A percentile compares a stretch with the other conserved stretches of the same genome.
Conservation (phyloP, 2,113 vertebrate genomes). For the Melanerpes formicivorus region DNA sequence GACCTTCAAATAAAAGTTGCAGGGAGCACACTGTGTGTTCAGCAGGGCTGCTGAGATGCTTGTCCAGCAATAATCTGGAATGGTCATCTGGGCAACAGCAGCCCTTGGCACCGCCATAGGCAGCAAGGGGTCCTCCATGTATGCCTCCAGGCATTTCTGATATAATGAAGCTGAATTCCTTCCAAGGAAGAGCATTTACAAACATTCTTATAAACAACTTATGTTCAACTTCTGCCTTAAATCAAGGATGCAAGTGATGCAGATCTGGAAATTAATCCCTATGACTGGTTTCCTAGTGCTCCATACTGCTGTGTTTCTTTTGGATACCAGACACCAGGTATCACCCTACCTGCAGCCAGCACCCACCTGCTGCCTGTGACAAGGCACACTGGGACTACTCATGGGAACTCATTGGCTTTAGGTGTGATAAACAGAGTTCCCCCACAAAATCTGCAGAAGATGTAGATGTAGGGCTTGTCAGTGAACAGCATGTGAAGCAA, state of each 20-base stretch:
- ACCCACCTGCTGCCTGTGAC: background rate
- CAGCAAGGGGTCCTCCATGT: background rate
- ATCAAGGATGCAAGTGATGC: background rate
- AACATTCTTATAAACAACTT: background rate
- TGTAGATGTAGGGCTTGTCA: background rate
- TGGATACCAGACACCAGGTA: background rate
- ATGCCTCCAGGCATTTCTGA: too few relatives aligned
- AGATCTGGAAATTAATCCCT: background rate
- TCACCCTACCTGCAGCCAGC: background rate
- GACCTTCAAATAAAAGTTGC: background rate
- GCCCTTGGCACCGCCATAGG: too few relatives aligned
- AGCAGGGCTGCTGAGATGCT: background rate
- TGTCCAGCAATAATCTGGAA: background rate
- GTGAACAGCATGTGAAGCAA: background rate
- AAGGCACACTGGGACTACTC: background rate
- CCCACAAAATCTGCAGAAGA: background rate
- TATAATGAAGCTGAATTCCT: background rate
- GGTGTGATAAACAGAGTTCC: background rate
- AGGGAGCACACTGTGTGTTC: background rate
- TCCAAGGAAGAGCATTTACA: background rate
- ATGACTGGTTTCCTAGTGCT: background rate
- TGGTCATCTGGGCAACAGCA: background rate
- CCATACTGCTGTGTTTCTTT: background rate
- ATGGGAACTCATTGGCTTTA: background rate
- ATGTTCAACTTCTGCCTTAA: background rate